Percentiles rank a stretch among this genome's conserved stretches.
phyloP scores from a whole-genome alignment of 2,113 vertebrate genomes.

The Leptodactylus fuscus region DNA sequence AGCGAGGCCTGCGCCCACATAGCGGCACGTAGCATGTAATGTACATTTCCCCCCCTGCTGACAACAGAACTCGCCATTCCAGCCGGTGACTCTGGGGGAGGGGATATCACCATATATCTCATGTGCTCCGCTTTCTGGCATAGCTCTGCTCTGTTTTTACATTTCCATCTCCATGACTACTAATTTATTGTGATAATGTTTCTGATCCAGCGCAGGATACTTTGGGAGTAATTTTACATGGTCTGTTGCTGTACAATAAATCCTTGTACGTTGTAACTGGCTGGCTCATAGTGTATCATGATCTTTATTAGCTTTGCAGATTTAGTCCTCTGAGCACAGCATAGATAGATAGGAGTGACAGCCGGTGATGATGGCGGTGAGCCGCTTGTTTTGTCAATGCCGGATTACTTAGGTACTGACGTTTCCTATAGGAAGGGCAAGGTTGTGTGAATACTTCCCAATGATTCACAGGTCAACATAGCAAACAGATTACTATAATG shows the following conservation, averaged over 20 bases:
- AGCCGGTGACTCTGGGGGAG: neutral
- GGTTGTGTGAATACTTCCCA: no score
- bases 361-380: neutral
- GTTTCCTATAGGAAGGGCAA: no score
- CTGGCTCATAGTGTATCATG: neutral
- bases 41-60: neutral
- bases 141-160: neutral
- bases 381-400: neutral
- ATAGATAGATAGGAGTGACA: neutral
- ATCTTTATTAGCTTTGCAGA: constrained; percentile 9
- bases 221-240: constrained; percentile 23
- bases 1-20: no score
- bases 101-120: neutral
- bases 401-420: no score
- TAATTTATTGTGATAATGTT: constrained; percentile 25
- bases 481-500: no score
- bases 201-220: neutral
- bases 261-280: neutral
- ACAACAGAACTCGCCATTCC: neutral
- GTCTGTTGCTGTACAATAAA: neutral
- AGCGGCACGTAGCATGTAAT: neutral
- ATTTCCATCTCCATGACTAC: constrained; percentile 33
- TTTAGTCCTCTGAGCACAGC: neutral
- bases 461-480: no score
- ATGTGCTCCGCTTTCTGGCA: neutral